Evolutionary conservation across 2,113 vertebrate genomes (phyloP).

Genomic region (Protobothrops mucrosquamatus): DNA sequence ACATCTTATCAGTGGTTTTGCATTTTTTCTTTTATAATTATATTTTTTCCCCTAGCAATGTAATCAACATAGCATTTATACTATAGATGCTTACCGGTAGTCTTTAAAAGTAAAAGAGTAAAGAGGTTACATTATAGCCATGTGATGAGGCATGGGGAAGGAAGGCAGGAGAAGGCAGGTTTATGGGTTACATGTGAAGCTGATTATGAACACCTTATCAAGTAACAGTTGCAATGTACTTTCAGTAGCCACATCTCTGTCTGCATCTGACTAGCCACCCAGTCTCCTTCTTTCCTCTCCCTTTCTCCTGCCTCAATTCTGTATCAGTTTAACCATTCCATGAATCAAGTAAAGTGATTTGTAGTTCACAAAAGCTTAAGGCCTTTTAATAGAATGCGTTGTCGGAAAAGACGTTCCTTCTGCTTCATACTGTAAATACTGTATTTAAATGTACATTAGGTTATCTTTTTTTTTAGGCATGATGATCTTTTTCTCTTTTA

Average conservation of each 20-base stretch:
- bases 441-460: not conserved
- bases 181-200: not conserved
- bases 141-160: not conserved
- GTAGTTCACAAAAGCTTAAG: not conserved
- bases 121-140: not conserved
- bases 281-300: not conserved
- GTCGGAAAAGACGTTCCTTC: not conserved
- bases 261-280: not conserved
- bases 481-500: not conserved
- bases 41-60: not conserved
- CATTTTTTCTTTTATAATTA: not conserved
- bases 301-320: not conserved
- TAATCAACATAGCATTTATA: not conserved
- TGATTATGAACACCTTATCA: not conserved
- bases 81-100: not conserved
- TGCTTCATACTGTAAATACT: not conserved
- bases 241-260: not conserved
- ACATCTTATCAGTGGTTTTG: conserved; percentile 3
- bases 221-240: not conserved
- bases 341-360: not conserved
- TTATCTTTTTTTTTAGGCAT: not conserved
- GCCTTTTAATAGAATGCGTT: not conserved
- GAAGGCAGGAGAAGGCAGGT: not conserved
- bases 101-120: not conserved
- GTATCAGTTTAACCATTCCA: not conserved